Evolutionary conservation across 2,797 vertebrate species (phyloP), one percentile per base, ranked within the genome.

Genomic region (Hybognathus amarus): DNA sequence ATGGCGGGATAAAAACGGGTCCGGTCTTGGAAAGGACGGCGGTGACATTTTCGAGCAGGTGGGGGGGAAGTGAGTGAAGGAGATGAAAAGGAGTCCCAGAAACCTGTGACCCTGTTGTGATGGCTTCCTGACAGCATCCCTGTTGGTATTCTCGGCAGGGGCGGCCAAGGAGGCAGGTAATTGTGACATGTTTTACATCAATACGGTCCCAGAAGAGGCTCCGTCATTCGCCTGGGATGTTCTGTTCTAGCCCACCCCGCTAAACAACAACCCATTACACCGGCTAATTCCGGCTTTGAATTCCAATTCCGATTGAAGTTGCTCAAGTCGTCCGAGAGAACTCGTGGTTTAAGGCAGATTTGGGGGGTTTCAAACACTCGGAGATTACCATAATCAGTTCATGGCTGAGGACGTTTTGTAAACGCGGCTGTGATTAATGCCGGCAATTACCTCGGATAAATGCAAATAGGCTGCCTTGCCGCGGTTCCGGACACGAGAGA

Each of bases 321-420:
- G 81, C 91, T 93, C 87, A 86, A 93, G 86, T 90, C 67, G 79
- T 90, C 88, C 64, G 77, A 87, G 81, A 79, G 69, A 89, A 90
- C 59, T 67, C 17, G 82, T 45, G 74, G 89, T 91, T 88, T 80
- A 93, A 94, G 92, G 90, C 75, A 84, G 89, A 84, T 91, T 92
- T 91, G 87, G 80, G 40, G 45, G 87, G 87, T 85, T 90, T 77
- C 38, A 77, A 71, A 79, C 85, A 67, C 33, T 69, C 40, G 5
- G 85, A 79, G 86, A 93, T 95, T 94, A 93, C 83, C 92, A 94
- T 93, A 93, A 95, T 94, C 90, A 87, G 90, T 90, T 91, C 88
- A 91, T 85, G 92, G 92, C 87, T 91, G 89, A 92, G 90, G 88
- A 92, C 90, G 91, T 92, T 89, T 91, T 87, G 89, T 89, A 92